Conservation (phyloP, 92 coral and sea anemone genomes). For the Umimayanthus kanabou region DNA sequence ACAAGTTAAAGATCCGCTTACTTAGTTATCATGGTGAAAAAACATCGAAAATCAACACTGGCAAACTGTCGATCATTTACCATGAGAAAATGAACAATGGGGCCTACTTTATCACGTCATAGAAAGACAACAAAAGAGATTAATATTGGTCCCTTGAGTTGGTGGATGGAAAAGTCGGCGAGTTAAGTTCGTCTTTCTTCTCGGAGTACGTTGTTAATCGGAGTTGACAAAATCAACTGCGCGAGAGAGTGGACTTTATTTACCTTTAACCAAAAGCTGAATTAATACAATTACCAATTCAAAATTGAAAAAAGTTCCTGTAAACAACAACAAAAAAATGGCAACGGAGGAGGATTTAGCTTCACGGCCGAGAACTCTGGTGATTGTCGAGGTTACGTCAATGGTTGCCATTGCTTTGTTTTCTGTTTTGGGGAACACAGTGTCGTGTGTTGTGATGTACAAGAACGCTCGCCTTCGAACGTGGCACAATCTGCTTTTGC, state of each 20-base stretch:
- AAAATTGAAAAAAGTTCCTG: background rate
- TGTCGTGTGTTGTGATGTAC: constrained; percentile 65
- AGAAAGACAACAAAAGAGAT: background rate
- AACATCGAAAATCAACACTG: background rate
- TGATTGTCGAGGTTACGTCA: constrained; percentile 48
- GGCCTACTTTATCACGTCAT: background rate
- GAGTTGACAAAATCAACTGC: background rate
- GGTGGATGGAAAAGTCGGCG: background rate
- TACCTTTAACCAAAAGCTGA: background rate
- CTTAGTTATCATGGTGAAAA: background rate
- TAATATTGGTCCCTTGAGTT: background rate
- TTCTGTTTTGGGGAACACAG: constrained; percentile 55
- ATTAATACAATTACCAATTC: background rate
- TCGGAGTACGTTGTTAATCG: background rate
- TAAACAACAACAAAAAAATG: background rate
- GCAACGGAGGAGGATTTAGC: constrained; percentile 48
- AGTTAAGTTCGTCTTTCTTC: background rate
- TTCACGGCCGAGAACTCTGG: constrained; percentile 55
- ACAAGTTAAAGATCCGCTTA: background rate
- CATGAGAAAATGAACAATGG: background rate
- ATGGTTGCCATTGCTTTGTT: constrained; percentile 46
- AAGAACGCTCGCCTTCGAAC: constrained; percentile 70
- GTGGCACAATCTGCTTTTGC: constrained; percentile 74
- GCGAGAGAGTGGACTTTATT: background rate
- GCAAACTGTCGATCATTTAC: constrained; percentile 2